Evolutionary conservation across 1,140 invertebrate species (phyloP).

Genomic region (Sycophaga agraensis): DNA sequence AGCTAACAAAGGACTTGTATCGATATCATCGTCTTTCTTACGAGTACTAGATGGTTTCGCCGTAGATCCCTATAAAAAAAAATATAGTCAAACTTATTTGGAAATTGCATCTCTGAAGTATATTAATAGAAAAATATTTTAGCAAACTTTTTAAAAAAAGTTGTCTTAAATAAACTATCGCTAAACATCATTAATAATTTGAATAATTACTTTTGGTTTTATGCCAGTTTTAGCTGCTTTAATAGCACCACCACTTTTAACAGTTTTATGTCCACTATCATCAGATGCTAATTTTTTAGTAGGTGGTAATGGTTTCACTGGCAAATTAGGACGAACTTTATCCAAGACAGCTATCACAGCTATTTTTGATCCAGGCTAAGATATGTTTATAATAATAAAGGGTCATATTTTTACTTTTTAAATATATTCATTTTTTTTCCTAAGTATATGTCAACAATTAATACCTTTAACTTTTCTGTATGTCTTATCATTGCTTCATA

Average conservation of each 20-base stretch:
- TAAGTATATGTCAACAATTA: background rate
- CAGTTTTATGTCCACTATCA: constrained; percentile 49
- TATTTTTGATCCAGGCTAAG: constrained; percentile 78
- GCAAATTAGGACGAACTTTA: constrained; percentile 81
- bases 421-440: background rate
- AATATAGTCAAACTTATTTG: no score
- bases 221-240: constrained; percentile 57
- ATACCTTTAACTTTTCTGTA: constrained; percentile 79
- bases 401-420: background rate
- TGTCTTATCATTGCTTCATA: constrained; percentile 80
- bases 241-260: constrained; percentile 61
- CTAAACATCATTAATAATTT: background rate
- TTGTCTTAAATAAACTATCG: no score
- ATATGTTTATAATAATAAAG: no score
- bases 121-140: background rate
- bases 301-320: constrained; percentile 76
- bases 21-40: constrained; percentile 86
- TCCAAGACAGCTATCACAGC: constrained; percentile 79
- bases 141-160: background rate
- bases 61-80: constrained; percentile 22
- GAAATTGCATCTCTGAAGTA: no score
- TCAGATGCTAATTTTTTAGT: constrained; percentile 61
- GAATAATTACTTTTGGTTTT: constrained; percentile 41
- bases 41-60: constrained; percentile 56
- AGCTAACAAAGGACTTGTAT: constrained; percentile 78